phyloP scores from a whole-genome alignment of 2,888 invertebrate genomes.

The Coecobrya sp. region DNA sequence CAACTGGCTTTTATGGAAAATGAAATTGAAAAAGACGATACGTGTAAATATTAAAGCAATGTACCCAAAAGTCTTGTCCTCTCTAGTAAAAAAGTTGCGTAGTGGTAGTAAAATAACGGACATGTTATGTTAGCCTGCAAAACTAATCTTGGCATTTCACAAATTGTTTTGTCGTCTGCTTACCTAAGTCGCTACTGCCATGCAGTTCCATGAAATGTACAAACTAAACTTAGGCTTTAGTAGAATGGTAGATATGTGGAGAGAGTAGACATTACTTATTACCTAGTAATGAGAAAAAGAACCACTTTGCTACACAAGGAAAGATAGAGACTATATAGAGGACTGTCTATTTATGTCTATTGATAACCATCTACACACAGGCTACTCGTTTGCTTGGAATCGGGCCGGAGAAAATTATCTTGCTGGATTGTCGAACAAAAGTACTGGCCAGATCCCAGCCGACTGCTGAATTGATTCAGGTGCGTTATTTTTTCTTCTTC shows the following conservation, averaged over 20 bases:
- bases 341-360: not conserved
- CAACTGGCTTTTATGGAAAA: not conserved
- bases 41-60: not conserved
- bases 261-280: not conserved
- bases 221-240: too few species aligned
- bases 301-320: not conserved
- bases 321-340: not conserved
- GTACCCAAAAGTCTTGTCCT: not conserved
- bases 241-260: too few species aligned
- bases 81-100: not conserved
- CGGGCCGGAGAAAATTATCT: conserved; percentile 89
- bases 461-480: conserved; percentile 89
- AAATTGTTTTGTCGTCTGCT: conserved; percentile 26
- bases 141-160: conserved; percentile 28
- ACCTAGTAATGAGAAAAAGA: not conserved
- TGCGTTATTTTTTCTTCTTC: conserved; percentile 81
- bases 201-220: not conserved
- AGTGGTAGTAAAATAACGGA: not conserved
- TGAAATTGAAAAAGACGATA: conserved; percentile 31
- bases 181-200: not conserved
- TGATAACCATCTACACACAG: conserved; percentile 87
- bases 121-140: conserved; percentile 18
- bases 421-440: conserved; percentile 90
- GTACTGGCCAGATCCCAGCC: conserved; percentile 89
- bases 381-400: conserved; percentile 90